Conservation (phyloP, 1,140 invertebrate genomes). For the Grapholita molesta region DNA sequence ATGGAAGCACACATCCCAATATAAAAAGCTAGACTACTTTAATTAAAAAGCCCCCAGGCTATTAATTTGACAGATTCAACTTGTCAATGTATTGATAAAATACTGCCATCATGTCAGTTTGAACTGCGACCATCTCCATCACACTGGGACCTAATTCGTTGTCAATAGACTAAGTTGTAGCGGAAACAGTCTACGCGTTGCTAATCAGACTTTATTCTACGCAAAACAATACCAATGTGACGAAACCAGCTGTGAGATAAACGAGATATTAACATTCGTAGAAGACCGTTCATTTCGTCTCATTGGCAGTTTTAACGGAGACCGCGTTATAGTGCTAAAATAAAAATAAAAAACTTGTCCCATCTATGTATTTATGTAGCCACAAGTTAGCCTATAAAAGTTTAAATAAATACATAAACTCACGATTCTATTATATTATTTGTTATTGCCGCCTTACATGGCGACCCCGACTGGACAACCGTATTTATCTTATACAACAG, state of each 20-base stretch:
- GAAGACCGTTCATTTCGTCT: neutral
- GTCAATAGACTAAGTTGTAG: slow-evolving; percentile 37
- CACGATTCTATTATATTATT: neutral
- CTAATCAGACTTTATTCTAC: slow-evolving; percentile 33
- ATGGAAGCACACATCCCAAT: too few species aligned
- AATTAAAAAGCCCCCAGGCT: too few species aligned
- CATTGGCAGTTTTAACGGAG: neutral
- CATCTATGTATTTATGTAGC: neutral
- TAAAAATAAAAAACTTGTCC: neutral
- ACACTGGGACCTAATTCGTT: slow-evolving; percentile 47
- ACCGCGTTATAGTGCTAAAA: neutral
- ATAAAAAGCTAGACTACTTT: too few species aligned
- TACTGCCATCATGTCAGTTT: slow-evolving; percentile 26
- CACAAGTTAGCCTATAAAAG: neutral
- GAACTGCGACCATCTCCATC: slow-evolving; percentile 30
- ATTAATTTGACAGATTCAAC: too few species aligned
- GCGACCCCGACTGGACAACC: neutral
- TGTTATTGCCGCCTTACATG: neutral
- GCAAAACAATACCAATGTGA: neutral
- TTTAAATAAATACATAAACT: neutral
- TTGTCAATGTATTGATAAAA: too few species aligned
- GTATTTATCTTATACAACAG: too few species aligned
- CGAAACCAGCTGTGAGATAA: neutral
- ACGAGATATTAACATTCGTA: neutral
- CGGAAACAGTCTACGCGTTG: slow-evolving; percentile 27